phyloP scores from a whole-genome alignment of 2,113 vertebrate species.

The Galbula dea region DNA sequence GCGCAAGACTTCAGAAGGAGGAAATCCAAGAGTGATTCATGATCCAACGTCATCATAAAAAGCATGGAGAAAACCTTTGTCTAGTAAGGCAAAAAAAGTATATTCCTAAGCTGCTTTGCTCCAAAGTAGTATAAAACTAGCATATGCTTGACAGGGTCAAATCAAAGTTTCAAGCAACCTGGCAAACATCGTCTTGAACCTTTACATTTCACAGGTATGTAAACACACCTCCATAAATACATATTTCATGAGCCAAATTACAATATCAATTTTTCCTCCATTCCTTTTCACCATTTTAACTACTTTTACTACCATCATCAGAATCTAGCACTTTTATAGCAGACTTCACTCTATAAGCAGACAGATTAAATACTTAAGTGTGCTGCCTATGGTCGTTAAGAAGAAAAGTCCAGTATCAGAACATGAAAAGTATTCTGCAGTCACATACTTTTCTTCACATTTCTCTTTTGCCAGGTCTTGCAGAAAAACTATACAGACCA shows the following conservation, averaged over 20 bases:
- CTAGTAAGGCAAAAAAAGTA: neutral
- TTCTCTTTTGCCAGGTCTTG: neutral
- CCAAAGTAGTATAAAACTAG: neutral
- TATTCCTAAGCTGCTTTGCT: neutral
- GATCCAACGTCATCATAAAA: neutral
- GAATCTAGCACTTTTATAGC: neutral
- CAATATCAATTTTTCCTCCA: neutral
- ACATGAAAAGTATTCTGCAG: neutral
- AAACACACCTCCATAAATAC: neutral
- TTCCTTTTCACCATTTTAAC: neutral
- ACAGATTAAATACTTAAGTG: neutral
- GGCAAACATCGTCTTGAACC: neutral
- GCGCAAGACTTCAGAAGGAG: neutral
- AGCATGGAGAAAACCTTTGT: neutral
- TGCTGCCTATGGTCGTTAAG: neutral
- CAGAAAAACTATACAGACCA: neutral
- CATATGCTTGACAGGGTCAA: fast-evolving
- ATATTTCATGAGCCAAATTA: neutral
- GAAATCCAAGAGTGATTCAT: neutral
- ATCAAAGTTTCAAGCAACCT: neutral
- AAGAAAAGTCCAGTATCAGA: neutral
- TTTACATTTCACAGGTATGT: neutral
- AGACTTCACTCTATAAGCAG: neutral
- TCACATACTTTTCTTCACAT: neutral
- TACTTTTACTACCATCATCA: neutral